Evolutionary conservation across 2,888 invertebrate genomes (phyloP), one percentile per base, ranked within the genome.

Genomic region (Lasioglossum oenotherae): DNA sequence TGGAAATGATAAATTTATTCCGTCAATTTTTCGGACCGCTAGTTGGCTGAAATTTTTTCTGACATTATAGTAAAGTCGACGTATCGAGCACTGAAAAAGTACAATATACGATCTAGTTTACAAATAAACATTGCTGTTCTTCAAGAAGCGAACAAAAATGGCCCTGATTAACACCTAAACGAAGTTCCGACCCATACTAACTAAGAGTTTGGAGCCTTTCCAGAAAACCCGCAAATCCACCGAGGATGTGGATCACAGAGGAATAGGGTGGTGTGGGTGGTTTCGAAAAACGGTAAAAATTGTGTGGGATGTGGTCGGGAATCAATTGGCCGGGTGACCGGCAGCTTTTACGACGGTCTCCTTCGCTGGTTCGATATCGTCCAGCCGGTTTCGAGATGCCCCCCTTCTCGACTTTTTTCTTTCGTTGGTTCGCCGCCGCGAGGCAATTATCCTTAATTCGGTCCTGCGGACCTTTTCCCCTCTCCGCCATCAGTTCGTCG

Each of bases 361-460:
- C 69, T 44, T 44, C 49, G 14, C 57, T 6, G 77, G 80, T 75
- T 80, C 85, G 89, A 89, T 89, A 89, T 87, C 90, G 81, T 81
- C 85, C 85, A 53, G 81, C 78, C 87, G 75, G 75, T 78, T 88
- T 82, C 75, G 53, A 19, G 75, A 73, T 49, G 53, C 74, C 82
- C 83, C 83, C 81, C 71, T 81, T 80, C 60, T 46, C 74, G 46
- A 27, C 67, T 78, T 81, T 85, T 79, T 84, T 82, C 87, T 78
- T 83, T 80, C 82, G 81, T 85, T 86, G 86, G 75, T 86, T 79
- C 85, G 81, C 84, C 89, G 88, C 84, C 89, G 88, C 89, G 90
- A 90, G 90, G 90, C 92, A 92, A 92, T 93, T 92, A 93, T 93
- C 92, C 90, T 92, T 92, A 93, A 92, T 92, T 92, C 92, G 91